phyloP scores from a whole-genome alignment of 2,797 vertebrate species.

The Eulemur coronatus region DNA sequence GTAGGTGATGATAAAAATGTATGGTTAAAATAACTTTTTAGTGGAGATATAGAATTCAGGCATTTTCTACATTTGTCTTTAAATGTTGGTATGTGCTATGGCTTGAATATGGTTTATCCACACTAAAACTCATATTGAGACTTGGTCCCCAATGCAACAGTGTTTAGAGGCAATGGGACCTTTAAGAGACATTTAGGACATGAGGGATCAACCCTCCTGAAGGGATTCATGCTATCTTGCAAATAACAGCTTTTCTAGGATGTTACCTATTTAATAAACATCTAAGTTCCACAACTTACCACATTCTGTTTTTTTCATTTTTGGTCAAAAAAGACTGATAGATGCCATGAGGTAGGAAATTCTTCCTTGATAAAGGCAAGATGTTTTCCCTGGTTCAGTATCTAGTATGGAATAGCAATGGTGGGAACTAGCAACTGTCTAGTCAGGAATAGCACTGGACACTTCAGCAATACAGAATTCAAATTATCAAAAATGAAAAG shows the following conservation, averaged over 20 bases:
- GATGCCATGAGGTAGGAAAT: neutral
- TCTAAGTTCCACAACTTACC: neutral
- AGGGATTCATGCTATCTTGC: neutral
- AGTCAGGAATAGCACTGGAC: neutral
- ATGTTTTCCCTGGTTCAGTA: neutral
- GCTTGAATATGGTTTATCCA: neutral
- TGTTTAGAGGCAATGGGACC: neutral
- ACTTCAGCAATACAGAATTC: neutral
- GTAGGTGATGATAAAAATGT: neutral
- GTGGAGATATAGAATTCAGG: neutral
- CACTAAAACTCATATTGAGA: neutral
- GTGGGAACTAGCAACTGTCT: too few species aligned
- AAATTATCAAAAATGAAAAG: slow-evolving; percentile 38
- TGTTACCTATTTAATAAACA: neutral
- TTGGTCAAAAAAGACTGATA: neutral
- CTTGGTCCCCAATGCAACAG: neutral
- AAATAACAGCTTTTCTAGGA: neutral
- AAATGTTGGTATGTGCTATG: neutral
- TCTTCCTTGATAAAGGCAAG: neutral
- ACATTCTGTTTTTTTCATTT: neutral
- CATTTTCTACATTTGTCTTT: neutral
- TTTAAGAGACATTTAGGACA: neutral
- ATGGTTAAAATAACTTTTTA: neutral
- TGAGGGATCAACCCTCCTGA: neutral
- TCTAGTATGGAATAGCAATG: too few species aligned